phyloP scores from a whole-genome alignment of 1,140 invertebrate genomes.

The Goniozus legneri region DNA sequence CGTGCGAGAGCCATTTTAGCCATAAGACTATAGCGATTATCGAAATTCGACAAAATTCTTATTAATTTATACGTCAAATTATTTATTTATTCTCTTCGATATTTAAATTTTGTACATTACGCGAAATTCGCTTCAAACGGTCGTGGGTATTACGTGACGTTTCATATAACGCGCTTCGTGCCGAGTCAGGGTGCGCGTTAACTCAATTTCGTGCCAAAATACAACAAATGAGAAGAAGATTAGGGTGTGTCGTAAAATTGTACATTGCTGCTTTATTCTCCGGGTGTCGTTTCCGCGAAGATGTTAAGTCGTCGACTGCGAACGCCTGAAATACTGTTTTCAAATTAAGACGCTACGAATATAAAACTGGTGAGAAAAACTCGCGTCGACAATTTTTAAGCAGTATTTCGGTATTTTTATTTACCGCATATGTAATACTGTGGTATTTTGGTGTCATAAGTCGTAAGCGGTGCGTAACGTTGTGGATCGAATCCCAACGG shows the following conservation, averaged over 20 bases:
- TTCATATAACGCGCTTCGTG: no score
- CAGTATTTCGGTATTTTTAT: background rate
- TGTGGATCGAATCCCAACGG: slow-evolving; percentile 7
- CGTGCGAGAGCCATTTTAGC: background rate
- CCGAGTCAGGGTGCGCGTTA: slow-evolving; percentile 20
- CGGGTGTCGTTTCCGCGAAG: slow-evolving; percentile 14
- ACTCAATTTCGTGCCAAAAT: slow-evolving; percentile 48
- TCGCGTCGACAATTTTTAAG: slow-evolving; percentile 2
- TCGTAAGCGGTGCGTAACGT: slow-evolving; percentile 16
- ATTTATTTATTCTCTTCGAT: slow-evolving; percentile 6
- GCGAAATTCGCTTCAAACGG: background rate
- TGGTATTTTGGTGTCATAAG: slow-evolving; percentile 33
- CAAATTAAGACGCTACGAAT: no score
- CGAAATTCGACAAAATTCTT: no score
- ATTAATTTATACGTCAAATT: no score
- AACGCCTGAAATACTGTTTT: no score
- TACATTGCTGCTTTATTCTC: slow-evolving; percentile 14
- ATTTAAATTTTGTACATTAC: slow-evolving; percentile 2
- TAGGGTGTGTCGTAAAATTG: slow-evolving; percentile 7
- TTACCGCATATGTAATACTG: background rate
- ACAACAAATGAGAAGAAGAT: slow-evolving; percentile 33
- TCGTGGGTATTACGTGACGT: no score
- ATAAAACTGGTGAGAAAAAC: no score
- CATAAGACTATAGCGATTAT: background rate
- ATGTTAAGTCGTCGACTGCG: slow-evolving; percentile 6